Percentiles rank a stretch among this genome's conserved stretches.
Conservation (phyloP, 2,113 vertebrate species). For the Loxodonta africana region DNA sequence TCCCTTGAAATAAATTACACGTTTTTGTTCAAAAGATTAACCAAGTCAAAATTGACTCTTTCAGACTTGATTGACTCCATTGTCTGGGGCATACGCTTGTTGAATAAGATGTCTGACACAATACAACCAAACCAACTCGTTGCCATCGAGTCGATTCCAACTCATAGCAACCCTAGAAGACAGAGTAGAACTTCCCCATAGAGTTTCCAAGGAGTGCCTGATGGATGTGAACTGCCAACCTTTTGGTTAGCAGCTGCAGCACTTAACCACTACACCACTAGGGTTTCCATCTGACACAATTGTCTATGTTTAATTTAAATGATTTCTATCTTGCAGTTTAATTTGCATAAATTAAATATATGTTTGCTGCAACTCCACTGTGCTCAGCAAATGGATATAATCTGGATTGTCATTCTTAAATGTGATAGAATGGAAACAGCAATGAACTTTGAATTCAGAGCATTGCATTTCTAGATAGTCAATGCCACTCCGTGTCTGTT, state of each 20-base stretch:
- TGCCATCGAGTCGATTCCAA: too few species aligned
- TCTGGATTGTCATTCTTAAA: constrained; percentile 7
- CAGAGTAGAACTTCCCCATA: too few species aligned
- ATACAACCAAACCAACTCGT: too few species aligned
- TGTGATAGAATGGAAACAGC: neutral
- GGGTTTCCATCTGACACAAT: neutral
- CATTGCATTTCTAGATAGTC: neutral
- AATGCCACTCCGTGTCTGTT: neutral
- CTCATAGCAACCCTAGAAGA: too few species aligned
- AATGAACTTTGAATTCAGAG: neutral
- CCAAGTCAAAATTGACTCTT: constrained; percentile 53
- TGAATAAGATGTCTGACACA: constrained; percentile 44
- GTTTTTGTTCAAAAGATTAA: constrained; percentile 51
- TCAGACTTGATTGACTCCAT: neutral
- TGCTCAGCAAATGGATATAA: constrained; percentile 55
- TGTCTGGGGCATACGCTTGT: neutral
- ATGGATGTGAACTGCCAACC: too few species aligned
- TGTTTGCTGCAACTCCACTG: constrained; percentile 32
- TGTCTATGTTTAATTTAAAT: constrained; percentile 56
- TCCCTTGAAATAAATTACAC: neutral
- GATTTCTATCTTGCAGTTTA: constrained; percentile 54
- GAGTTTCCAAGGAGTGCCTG: too few species aligned
- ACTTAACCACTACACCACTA: too few species aligned
- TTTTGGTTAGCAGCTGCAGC: too few species aligned
- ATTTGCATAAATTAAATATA: constrained; percentile 67